phyloP scores from a whole-genome alignment of 1,140 invertebrate species.

The Conus betulinus region DNA sequence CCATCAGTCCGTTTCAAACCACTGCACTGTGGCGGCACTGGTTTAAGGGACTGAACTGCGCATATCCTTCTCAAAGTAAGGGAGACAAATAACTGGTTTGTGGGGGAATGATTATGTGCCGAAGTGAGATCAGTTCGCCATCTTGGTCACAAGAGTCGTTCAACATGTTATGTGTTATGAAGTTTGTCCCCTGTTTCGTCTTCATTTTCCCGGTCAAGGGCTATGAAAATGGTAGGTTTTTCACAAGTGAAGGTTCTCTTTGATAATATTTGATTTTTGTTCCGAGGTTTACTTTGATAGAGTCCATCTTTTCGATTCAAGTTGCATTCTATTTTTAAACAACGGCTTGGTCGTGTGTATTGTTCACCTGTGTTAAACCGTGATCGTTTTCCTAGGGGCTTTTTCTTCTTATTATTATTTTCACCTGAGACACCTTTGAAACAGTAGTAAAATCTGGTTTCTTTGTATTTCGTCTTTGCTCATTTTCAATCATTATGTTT shows the following conservation, averaged over 20 bases:
- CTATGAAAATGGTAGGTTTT: slow-evolving; percentile 1
- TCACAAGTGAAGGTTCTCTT: too few species aligned
- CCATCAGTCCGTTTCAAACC: too few species aligned
- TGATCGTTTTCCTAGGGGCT: neutral
- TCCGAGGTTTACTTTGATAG: too few species aligned
- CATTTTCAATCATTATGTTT: too few species aligned
- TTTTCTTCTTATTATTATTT: neutral
- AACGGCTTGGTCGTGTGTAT: neutral
- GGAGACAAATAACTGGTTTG: neutral
- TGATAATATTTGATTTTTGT: too few species aligned
- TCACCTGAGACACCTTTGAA: neutral
- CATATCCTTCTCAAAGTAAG: neutral
- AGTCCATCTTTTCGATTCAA: too few species aligned
- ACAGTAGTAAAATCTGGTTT: neutral
- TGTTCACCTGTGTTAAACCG: neutral
- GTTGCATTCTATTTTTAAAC: neutral
- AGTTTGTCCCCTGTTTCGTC: neutral
- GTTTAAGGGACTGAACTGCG: neutral
- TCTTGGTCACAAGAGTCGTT: neutral
- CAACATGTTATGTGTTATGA: neutral
- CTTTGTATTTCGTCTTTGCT: neutral
- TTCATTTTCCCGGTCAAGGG: neutral
- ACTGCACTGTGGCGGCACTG: too few species aligned
- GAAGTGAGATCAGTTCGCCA: neutral
- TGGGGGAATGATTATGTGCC: neutral